These are phyloP conservation scores for Mactra quadrangularis DNA, from an alignment of 1,140 invertebrate species.

Conservation along the genomic window DNA sequence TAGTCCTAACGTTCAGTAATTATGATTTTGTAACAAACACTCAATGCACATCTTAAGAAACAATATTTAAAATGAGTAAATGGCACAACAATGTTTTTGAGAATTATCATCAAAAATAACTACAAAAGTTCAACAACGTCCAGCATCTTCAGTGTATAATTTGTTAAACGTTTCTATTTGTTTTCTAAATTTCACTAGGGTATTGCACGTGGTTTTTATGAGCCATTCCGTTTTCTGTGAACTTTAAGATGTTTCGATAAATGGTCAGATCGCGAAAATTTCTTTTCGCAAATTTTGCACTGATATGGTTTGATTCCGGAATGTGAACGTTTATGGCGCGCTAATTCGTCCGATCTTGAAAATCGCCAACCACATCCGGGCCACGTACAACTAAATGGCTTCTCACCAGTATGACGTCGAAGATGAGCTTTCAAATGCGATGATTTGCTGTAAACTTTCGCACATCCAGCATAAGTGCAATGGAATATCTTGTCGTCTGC, in stretches of 20 bases:
- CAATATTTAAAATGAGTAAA: too few relatives aligned
- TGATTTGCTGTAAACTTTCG: slow-evolving; percentile 94
- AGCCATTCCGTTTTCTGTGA: slow-evolving; percentile 85
- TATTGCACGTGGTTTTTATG: neutral
- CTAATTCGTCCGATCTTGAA: slow-evolving; percentile 96
- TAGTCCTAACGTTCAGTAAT: too few relatives aligned
- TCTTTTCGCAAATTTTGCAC: slow-evolving; percentile 90
- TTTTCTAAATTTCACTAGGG: too few relatives aligned
- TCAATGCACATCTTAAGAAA: too few relatives aligned
- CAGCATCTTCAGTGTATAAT: too few relatives aligned
- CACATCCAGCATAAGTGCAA: slow-evolving; percentile 87
- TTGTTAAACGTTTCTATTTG: too few relatives aligned
- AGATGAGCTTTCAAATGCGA: slow-evolving; percentile 96
- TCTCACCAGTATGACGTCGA: slow-evolving; percentile 96
- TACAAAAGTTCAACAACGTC: too few relatives aligned
- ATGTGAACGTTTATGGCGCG: slow-evolving; percentile 88
- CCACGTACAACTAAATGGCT: slow-evolving; percentile 96
- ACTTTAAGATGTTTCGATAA: slow-evolving; percentile 91
- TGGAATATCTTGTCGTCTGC: slow-evolving; percentile 86
- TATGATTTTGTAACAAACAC: too few relatives aligned
- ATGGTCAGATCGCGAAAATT: slow-evolving; percentile 88
- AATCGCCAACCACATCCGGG: slow-evolving; percentile 96
- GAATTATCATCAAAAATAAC: too few relatives aligned
- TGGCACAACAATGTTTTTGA: too few relatives aligned
- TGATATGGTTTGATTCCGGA: slow-evolving; percentile 84